Base-by-base conservation (phyloP, 2,113 vertebrate genomes). In the Rhinoptilus africanus region DNA sequence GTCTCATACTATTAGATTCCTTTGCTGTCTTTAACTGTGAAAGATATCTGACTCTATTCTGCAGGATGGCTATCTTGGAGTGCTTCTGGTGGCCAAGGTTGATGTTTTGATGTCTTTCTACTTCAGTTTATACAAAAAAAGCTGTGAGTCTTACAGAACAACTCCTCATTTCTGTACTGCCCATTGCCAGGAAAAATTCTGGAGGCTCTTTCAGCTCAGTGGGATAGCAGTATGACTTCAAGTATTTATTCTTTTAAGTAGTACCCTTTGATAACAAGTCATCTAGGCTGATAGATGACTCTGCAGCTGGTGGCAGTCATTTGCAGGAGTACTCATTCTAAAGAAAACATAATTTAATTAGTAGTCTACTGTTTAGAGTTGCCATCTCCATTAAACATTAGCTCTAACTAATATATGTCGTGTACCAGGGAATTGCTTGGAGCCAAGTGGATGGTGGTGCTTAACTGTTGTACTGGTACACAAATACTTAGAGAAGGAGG, bases 21-120 rank as follows among this genome's bases (percentile, higher is more conserved):
- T 88, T 18, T 85, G 9, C 17, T 3, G 20, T 35, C 21, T 72
- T 75, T 39, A 26, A 1, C 8, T 75, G n/a, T 30, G 63, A 57
- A 23, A 37, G 5, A 7, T 35, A 4, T 8, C 27, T 59, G 19
- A 32, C 39, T 75, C 24, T 50, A 3, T 22, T 48, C 28, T 64
- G 12, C 3, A 9, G 1, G 4, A 6, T 6, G 6, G n/a, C 27
- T 60, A 0, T 18, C 2, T 53, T 57, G 32, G 16, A 45, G 16
- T 9, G 22, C 15, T 72, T 63, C 32, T 68, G 43, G 32, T 48
- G 15, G 23, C 35, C 22, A 4, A 1, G 4, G 10, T 2, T 67
- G 32, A 32, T 6, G 5, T 79, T 75, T 15, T 28, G 27, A 21
- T 22, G 41, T 4, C 10, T 45, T 79, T 53, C 47, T 68, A 14